A percentile compares a stretch with the other conserved stretches of the same genome.
These are phyloP conservation scores for Microplitis manilae DNA, from an alignment of 2,888 invertebrate species.

Conservation along the genomic window DNA sequence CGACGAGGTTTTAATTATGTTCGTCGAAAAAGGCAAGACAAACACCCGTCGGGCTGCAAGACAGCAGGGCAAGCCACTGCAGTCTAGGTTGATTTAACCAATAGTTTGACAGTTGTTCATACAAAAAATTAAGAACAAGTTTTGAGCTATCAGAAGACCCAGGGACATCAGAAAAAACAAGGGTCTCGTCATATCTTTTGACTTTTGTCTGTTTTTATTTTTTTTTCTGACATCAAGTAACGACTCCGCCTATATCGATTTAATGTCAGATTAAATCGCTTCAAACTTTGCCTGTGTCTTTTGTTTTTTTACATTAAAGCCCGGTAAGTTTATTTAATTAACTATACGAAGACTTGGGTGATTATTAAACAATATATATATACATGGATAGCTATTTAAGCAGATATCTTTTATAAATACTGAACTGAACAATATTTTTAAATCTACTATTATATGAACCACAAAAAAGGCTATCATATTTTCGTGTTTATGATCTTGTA, in stretches of 20 bases:
- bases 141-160: background rate
- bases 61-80: constrained; percentile 14
- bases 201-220: constrained; percentile 12
- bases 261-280: constrained; percentile 13
- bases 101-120: constrained; percentile 11
- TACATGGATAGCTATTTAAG: background rate
- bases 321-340: background rate
- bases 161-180: constrained; percentile 4
- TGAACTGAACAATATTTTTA: background rate
- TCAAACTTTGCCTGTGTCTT: constrained; percentile 45
- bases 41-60: constrained; percentile 51
- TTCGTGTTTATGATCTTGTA: background rate
- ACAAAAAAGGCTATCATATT: too few relatives aligned
- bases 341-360: background rate
- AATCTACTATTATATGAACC: background rate
- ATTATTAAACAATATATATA: background rate
- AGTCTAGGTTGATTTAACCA: constrained; percentile 15
- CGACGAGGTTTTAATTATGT: constrained; percentile 64
- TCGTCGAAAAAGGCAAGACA: constrained; percentile 52
- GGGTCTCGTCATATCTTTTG: constrained; percentile 17
- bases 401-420: background rate
- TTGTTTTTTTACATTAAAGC: constrained; percentile 1
- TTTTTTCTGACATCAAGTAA: background rate
- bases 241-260: constrained; percentile 9
- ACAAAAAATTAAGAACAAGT: constrained; percentile 13